phyloP scores from a whole-genome alignment of 2,888 invertebrate genomes.

The Drosophila tripunctata region DNA sequence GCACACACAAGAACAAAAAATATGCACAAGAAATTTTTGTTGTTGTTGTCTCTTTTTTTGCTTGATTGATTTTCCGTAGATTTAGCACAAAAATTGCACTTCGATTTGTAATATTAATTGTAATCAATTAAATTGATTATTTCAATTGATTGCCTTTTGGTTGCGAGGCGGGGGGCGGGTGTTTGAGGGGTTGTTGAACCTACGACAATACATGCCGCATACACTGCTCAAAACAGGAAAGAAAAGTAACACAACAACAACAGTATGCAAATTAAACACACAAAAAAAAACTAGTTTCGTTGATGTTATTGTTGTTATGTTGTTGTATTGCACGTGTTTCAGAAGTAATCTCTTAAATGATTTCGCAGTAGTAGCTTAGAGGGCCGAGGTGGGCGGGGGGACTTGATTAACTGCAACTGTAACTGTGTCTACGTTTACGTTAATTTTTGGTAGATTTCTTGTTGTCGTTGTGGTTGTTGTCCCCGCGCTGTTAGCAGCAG shows the following conservation, averaged over 20 bases:
- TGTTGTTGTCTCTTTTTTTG: not conserved
- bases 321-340: not conserved
- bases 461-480: not conserved
- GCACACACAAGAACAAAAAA: conserved; percentile 20
- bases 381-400: not conserved
- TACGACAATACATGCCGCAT: conserved; percentile 32
- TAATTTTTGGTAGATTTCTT: not conserved
- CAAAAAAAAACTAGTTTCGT: conserved; percentile 4
- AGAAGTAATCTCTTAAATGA: too few species aligned
- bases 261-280: not conserved
- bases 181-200: conserved; percentile 26
- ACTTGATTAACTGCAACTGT: conserved; percentile 2
- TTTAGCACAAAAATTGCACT: conserved; percentile 10
- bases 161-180: not conserved
- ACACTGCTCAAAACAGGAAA: conserved; percentile 25
- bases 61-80: too few species aligned
- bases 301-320: conserved; percentile 5
- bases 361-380: not conserved
- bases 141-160: not conserved
- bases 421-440: conserved; percentile 5
- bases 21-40: not conserved
- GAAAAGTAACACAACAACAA: too few species aligned
- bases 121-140: not conserved
- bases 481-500: not conserved
- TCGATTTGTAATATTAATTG: not conserved